Base-by-base conservation (phyloP, 1,140 invertebrate species). In the Lepidotrigona ventralis region DNA sequence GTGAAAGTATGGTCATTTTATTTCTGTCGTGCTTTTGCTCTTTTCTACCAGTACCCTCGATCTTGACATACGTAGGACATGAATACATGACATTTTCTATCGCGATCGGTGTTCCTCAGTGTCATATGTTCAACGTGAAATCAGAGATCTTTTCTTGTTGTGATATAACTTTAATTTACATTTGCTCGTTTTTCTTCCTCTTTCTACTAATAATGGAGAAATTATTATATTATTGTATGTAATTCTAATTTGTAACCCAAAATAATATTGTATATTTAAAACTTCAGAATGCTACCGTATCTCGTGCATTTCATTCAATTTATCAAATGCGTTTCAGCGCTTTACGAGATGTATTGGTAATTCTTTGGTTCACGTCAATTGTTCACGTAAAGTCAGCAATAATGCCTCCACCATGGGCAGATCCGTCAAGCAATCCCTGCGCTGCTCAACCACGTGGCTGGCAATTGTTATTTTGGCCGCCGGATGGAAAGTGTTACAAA, bases 391-490 rank as follows among this genome's bases (percentile, higher is more conserved):
- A 90, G 63, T 90, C 91, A 9, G 96, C 96, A 26, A 96, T 98
- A 74, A 95, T 97, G 84, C 96, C 97, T 39, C 97, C 97, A 8
- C 97, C 97, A 1, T 98, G 97, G 97, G 97, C 97, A 29, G 96
- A 98, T 93, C 96, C 97, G 2, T 94, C 95, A 15, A 95, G 95
- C 85, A 98, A 98, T 93, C 97, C 97, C 0, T 98, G 97, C 85
- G 97, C 97, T 9, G 93, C 95, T 1, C 95, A 96, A 92, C 96
- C 97, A 1, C 94, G 96, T 70, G 97, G 97, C 23, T 98, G 97
- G 97, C 97, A 98, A 88, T 95, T 97, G 85, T 94, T 98, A 33
- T 98, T 96, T 92, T 98, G 97, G 97, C 96, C 97, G 1, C 93
- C 95, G 0, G 96, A 98, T 90, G 96, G 96, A 83, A 96, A 97